Evolutionary conservation across 2,888 invertebrate species (phyloP).

Genomic region (Latrodectus elegans): DNA sequence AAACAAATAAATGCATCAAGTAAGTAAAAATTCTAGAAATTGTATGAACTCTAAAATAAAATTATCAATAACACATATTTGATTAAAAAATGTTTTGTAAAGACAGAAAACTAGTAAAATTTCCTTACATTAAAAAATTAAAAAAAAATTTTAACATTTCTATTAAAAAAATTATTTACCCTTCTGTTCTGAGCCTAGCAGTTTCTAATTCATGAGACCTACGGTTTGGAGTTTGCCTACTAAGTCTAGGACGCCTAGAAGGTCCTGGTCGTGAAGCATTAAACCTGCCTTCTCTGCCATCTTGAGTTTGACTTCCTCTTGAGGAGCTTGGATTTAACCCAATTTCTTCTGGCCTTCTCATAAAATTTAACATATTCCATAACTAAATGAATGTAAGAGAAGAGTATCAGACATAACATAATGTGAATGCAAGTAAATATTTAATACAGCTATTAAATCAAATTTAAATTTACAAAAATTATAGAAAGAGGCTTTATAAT

Average conservation of each 20-base stretch:
- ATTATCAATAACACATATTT: not conserved
- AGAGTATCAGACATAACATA: not conserved
- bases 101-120: not conserved
- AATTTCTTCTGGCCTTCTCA: conserved; percentile 35
- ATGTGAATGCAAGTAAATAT: too few relatives aligned
- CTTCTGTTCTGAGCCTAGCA: conserved; percentile 37
- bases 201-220: conserved; percentile 27
- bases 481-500: too few relatives aligned
- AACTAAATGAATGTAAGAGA: conserved; percentile 2
- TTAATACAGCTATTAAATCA: too few relatives aligned
- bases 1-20: too few relatives aligned
- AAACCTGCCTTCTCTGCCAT: conserved; percentile 24
- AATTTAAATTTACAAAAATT: too few relatives aligned
- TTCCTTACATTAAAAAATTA: too few relatives aligned
- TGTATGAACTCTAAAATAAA: too few relatives aligned
- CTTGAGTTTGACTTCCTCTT: not conserved
- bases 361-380: conserved; percentile 46
- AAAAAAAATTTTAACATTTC: too few relatives aligned
- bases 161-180: conserved; percentile 10
- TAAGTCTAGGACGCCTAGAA: conserved; percentile 44
- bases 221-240: conserved; percentile 28
- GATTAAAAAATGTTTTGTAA: not conserved
- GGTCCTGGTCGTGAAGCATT: conserved; percentile 56
- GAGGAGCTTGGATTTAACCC: not conserved
- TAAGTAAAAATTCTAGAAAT: too few relatives aligned